Conservation (phyloP, 2,113 vertebrate genomes). For the Leuciscus idus region DNA sequence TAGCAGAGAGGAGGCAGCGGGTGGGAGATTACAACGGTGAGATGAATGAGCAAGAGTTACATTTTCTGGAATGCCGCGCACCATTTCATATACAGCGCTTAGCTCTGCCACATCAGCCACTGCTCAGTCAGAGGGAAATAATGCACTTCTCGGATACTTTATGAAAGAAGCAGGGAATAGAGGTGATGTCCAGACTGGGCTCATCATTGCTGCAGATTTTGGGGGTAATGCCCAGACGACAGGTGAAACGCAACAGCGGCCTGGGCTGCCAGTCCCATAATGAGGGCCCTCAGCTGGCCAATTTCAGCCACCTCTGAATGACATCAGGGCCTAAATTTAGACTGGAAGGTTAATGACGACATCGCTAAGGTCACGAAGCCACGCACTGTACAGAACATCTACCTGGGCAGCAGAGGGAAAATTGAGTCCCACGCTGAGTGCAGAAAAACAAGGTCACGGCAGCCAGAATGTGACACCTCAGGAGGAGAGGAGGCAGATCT, state of each 20-base stretch:
- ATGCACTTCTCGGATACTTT: slow-evolving; percentile 5
- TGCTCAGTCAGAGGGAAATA: slow-evolving; percentile 19
- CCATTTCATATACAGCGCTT: slow-evolving; percentile 23
- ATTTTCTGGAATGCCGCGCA: background rate
- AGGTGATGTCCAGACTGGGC: slow-evolving; percentile 52
- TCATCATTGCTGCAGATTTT: slow-evolving; percentile 62
- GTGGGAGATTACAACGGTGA: slow-evolving; percentile 7
- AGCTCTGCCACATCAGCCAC: slow-evolving; percentile 38
- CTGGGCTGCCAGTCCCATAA: slow-evolving; percentile 49
- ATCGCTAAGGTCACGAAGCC: slow-evolving; percentile 56
- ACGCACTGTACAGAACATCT: slow-evolving; percentile 15
- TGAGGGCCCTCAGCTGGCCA: slow-evolving; percentile 52
- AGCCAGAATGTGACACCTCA: slow-evolving; percentile 60
- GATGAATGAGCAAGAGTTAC: slow-evolving; percentile 31
- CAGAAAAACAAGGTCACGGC: slow-evolving; percentile 74
- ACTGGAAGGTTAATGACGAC: slow-evolving; percentile 76
- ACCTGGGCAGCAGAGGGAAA: slow-evolving; percentile 50
- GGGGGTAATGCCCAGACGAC: slow-evolving; percentile 57
- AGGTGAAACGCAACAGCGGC: slow-evolving; percentile 55
- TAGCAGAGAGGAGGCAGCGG: slow-evolving; percentile 31
- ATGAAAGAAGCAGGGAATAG: slow-evolving; percentile 22
- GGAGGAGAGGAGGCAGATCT: slow-evolving; percentile 52
- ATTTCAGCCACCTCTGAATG: slow-evolving; percentile 61
- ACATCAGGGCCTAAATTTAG: slow-evolving; percentile 71
- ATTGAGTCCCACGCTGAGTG: slow-evolving; percentile 40